Percentiles rank a stretch among this genome's conserved stretches.
phyloP scores from a whole-genome alignment of 2,113 vertebrate genomes.

The Australoheros scitulus region DNA sequence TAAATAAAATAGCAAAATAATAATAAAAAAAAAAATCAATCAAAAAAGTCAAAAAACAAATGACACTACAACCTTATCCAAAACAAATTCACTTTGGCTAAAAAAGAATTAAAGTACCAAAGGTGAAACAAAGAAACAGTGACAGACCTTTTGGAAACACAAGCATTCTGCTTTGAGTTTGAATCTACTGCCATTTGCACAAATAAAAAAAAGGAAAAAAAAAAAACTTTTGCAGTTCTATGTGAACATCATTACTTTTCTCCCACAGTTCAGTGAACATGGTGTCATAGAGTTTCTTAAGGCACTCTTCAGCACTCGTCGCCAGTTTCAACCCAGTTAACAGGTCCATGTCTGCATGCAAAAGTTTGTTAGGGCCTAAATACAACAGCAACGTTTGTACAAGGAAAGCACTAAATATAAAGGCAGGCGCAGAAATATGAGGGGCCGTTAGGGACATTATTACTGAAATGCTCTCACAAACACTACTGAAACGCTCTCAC shows the following conservation, averaged over 20 bases:
- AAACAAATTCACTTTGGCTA: too few species aligned
- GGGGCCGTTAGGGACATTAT: too few species aligned
- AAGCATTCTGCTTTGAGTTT: too few species aligned
- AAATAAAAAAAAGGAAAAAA: rapidly evolving
- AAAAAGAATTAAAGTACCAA: too few species aligned
- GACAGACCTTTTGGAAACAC: too few species aligned
- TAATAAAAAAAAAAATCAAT: neutral
- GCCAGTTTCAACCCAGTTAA: neutral
- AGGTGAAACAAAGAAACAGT: too few species aligned
- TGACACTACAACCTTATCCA: too few species aligned
- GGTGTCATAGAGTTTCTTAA: neutral
- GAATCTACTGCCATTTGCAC: too few species aligned
- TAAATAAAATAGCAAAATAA: neutral
- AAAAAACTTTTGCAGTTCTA: neutral
- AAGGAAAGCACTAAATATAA: neutral
- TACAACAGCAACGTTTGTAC: rapidly evolving
- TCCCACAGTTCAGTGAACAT: neutral
- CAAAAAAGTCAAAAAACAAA: neutral
- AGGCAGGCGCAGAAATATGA: neutral
- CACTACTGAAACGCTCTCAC: too few species aligned
- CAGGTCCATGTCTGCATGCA: neutral
- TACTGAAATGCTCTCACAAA: too few species aligned
- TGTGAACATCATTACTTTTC: neutral
- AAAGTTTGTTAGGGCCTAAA: neutral
- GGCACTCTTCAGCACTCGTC: neutral